phyloP scores from a whole-genome alignment of 2,113 vertebrate genomes.

The Neolamprologus brichardi region DNA sequence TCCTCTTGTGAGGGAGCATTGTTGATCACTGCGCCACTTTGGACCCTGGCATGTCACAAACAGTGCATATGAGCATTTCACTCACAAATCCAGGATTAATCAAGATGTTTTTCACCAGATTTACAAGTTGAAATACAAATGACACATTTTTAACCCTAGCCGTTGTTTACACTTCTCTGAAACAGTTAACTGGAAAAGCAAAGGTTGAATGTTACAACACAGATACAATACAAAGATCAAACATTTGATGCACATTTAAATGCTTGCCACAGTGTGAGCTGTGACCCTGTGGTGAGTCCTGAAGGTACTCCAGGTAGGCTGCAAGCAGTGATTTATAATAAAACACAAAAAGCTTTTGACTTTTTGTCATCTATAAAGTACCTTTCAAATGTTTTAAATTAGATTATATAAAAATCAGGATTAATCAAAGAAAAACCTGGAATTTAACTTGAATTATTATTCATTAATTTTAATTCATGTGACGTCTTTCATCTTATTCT shows the following conservation, averaged over 20 bases:
- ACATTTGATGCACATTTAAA: neutral
- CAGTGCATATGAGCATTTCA: neutral
- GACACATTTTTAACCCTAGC: accelerated
- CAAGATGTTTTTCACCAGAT: accelerated
- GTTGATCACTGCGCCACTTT: accelerated
- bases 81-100: neutral
- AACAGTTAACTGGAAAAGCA: neutral
- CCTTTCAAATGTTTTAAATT: neutral
- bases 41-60: neutral
- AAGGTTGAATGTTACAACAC: neutral
- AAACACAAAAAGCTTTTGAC: neutral
- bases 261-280: neutral
- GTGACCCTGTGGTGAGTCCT: accelerated
- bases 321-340: neutral
- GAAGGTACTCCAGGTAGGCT: neutral
- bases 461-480: neutral
- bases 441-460: accelerated
- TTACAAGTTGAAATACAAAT: neutral
- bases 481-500: accelerated
- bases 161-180: neutral
- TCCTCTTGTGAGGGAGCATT: neutral
- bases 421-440: accelerated
- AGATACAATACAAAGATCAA: neutral
- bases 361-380: neutral
- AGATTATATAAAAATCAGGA: accelerated